Percentiles rank a stretch among this genome's conserved stretches.
Conservation (phyloP, 2,797 vertebrate species). For the Trematomus bernacchii region DNA sequence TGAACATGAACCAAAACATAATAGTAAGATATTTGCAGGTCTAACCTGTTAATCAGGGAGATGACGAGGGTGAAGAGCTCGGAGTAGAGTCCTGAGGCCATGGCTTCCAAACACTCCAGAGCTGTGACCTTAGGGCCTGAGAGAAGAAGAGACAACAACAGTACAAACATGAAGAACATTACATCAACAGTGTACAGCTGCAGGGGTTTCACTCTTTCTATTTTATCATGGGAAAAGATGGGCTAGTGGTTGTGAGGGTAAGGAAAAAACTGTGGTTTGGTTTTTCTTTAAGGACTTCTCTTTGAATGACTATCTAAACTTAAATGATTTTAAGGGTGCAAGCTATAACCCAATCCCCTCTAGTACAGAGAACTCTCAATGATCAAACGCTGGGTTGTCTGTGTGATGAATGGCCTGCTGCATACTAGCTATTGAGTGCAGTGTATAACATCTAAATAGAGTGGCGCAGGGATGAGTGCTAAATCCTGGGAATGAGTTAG, state of each 20-base stretch:
- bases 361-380: too few species aligned
- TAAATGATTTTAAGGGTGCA: too few species aligned
- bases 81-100: conserved; percentile 93
- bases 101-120: conserved; percentile 95
- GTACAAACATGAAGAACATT: not conserved
- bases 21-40: not conserved
- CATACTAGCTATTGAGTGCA: too few species aligned
- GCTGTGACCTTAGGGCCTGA: conserved; percentile 92
- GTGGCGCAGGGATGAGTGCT: too few species aligned
- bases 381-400: too few species aligned
- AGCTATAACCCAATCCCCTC: too few species aligned
- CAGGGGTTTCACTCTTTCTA: not conserved
- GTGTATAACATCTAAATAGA: too few species aligned
- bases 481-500: too few species aligned
- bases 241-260: too few species aligned
- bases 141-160: not conserved
- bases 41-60: conserved; percentile 93
- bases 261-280: too few species aligned
- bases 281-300: not conserved
- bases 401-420: too few species aligned
- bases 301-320: too few species aligned
- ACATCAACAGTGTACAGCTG: not conserved
- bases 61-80: conserved; percentile 96
- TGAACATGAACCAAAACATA: not conserved
- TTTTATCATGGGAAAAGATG: not conserved